Conservation (phyloP, 2,888 invertebrate species). For the Morpho achilles region DNA sequence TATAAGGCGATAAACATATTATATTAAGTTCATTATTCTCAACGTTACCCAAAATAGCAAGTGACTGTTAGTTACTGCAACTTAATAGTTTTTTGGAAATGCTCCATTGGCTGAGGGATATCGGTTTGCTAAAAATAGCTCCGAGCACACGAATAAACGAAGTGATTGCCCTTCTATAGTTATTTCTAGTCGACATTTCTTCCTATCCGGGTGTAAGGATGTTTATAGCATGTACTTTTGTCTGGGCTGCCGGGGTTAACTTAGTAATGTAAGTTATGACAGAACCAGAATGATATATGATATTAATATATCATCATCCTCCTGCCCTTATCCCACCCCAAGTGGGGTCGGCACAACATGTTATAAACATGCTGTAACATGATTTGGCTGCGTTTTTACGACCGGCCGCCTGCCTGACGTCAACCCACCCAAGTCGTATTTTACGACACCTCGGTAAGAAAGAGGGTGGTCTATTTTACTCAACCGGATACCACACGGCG, state of each 20-base stretch:
- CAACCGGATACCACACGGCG: no score
- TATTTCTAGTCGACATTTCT: constrained; percentile 58
- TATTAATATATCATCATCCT: no score
- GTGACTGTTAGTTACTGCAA: constrained; percentile 20
- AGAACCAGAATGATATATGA: constrained; percentile 2
- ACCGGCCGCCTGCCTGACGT: no score
- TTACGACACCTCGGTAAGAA: no score
- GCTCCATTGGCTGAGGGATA: constrained; percentile 30
- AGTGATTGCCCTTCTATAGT: constrained; percentile 67
- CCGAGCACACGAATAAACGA: constrained; percentile 65
- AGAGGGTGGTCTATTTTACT: no score
- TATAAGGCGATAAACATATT: no score
- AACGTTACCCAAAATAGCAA: constrained; percentile 7
- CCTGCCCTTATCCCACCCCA: no score
- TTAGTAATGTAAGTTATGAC: neutral
- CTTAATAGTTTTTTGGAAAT: constrained; percentile 28
- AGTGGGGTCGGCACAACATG: no score
- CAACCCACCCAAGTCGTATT: no score
- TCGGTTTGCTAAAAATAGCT: constrained; percentile 63
- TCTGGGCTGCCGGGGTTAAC: constrained; percentile 6
- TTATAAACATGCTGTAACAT: no score
- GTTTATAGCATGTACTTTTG: constrained; percentile 12
- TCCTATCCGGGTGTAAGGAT: constrained; percentile 23
- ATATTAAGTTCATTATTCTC: constrained; percentile 9
- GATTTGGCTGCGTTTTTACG: no score